Percentiles rank a stretch among this genome's conserved stretches.
These are phyloP conservation scores for Leptinotarsa tumamoca DNA, from an alignment of 2,888 invertebrate genomes.

Conservation along the genomic window DNA sequence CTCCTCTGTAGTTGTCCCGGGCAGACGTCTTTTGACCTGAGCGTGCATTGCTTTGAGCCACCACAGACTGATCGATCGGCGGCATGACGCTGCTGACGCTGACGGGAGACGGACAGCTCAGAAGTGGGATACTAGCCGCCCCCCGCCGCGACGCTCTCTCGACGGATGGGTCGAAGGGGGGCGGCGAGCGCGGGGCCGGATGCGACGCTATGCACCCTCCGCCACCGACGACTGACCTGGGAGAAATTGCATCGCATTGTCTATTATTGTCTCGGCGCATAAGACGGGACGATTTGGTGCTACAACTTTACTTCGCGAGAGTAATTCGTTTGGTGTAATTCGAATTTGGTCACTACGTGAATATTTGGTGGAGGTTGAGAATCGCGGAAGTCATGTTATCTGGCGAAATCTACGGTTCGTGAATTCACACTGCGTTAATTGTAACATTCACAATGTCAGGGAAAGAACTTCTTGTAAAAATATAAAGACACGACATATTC, in stretches of 20 bases:
- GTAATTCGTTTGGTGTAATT: background rate
- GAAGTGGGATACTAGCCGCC: slow-evolving; percentile 40
- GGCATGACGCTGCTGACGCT: slow-evolving; percentile 60
- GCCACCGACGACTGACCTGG: slow-evolving; percentile 53
- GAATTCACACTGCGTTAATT: no score
- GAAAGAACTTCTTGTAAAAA: no score
- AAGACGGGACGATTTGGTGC: slow-evolving; percentile 3
- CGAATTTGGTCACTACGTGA: background rate
- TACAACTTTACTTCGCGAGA: background rate
- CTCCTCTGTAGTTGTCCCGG: slow-evolving; percentile 56
- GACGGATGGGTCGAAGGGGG: slow-evolving; percentile 33
- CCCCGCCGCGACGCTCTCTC: slow-evolving; percentile 27
- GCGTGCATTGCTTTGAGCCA: slow-evolving; percentile 67
- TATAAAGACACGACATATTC: no score
- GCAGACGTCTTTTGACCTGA: slow-evolving; percentile 63
- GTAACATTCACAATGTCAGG: no score
- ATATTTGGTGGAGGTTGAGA: background rate
- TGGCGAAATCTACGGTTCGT: no score
- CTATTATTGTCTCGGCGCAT: slow-evolving; percentile 29
- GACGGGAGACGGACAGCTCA: slow-evolving; percentile 68
- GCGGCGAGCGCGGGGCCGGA: slow-evolving; percentile 34
- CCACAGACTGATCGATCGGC: slow-evolving; percentile 63
- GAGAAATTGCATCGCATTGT: slow-evolving; percentile 53
- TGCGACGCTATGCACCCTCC: slow-evolving; percentile 39
- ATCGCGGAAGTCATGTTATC: no score